Base-by-base conservation (phyloP, 1,140 invertebrate genomes). In the Protaetia brevitarsis region DNA sequence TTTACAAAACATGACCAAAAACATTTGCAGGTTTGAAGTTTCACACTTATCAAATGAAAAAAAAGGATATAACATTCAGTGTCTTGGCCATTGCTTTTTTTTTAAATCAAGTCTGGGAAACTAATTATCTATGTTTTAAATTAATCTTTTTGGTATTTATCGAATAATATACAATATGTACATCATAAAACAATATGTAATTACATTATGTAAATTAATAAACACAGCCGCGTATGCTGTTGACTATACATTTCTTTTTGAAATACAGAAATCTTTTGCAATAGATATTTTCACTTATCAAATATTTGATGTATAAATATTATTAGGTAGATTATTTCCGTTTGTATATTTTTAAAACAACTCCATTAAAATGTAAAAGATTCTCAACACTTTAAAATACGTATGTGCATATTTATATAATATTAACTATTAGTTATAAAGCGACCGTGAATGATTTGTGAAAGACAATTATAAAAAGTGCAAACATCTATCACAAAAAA, bases 201-300 rank as follows among this genome's bases (percentile, higher is more conserved):
- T 64, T 51, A 64, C 26, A 45, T 45, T 51, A 64, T 45, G 60
- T 62, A 21, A 62, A 62, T 62, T 62, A 62, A 59, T 62, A 66
- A 66, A 66, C 65, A 66, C 65, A 66, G 65, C 65, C 65, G 21
- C 51, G 31, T 34, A 66, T 63, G 65, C 65, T 66, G 65, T 66
- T 57, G 41, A 63, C 59, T 66, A 66, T 63, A 66, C 65, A 66
- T 41, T 56, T 27, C 16, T 31, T 59, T 30, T 31, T 62, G 13
- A 66, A 66, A 66, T 66, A 66, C 65, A 66, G 65, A 66, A 66
- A 66, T 61, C 64, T 62, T 36, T 62, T 62, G 31, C 21, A 62
- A 62, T 34, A 36, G 19, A 36, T 23, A 62, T 62, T 62, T 62
- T 62, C 27, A 62, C 60, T 51, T 51, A 51, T 23, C 26, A 3